Evolutionary conservation across 2,797 vertebrate genomes (phyloP).

Genomic region (Dryobates pubescens): DNA sequence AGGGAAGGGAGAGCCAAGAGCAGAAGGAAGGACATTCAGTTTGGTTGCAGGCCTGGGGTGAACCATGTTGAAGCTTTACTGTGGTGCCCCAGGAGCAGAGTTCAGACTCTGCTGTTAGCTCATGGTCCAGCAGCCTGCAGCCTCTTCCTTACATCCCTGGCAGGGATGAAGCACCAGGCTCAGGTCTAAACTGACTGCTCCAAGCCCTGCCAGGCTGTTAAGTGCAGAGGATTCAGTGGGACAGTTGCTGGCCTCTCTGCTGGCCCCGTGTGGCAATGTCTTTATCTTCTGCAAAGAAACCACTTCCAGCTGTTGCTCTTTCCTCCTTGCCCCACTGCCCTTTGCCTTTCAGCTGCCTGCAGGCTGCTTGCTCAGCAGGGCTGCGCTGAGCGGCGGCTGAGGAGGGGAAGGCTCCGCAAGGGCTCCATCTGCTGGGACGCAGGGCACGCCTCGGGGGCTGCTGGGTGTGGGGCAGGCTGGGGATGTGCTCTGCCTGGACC

Average conservation of each 20-base stretch:
- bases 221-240: not conserved
- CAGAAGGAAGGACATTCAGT: not conserved
- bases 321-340: not conserved
- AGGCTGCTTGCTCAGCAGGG: accelerated
- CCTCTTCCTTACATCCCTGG: not conserved
- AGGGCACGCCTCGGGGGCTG: not conserved
- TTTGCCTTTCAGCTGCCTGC: not conserved
- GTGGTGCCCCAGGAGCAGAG: not conserved
- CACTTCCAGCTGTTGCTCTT: not conserved
- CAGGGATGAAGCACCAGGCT: not conserved
- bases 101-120: not conserved
- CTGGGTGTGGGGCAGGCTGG: no score
- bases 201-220: no score
- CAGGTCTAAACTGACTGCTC: not conserved
- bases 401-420: not conserved
- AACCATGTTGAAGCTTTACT: constrained; percentile 4
- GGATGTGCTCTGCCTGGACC: no score
- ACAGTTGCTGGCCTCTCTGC: not conserved
- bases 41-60: not conserved
- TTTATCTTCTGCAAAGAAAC: not conserved
- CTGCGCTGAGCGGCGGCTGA: accelerated
- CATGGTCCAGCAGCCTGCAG: not conserved
- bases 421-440: constrained; percentile 65
- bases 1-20: constrained; percentile 5
- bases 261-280: not conserved